These are phyloP conservation scores for Microcebus tavaratra DNA, from an alignment of 2,113 vertebrate species.

Conservation along the genomic window DNA sequence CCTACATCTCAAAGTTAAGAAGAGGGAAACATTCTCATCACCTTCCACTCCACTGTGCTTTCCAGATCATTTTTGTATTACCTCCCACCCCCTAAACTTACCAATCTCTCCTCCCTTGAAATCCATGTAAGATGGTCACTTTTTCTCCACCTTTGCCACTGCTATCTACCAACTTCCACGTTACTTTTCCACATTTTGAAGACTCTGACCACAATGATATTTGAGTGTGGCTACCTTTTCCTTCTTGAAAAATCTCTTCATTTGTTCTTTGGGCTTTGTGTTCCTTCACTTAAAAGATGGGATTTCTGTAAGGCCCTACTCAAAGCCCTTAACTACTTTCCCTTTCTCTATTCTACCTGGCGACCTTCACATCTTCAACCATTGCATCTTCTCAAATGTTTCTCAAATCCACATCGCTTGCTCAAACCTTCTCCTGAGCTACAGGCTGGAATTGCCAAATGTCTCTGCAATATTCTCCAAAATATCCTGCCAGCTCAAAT, in stretches of 20 bases:
- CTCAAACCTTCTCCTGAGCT: background rate
- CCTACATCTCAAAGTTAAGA: background rate
- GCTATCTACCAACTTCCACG: background rate
- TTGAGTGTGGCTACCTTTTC: background rate
- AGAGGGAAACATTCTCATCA: background rate
- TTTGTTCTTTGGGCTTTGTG: background rate
- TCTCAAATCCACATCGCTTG: background rate
- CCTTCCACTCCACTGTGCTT: background rate
- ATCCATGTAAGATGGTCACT: background rate
- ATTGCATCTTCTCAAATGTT: background rate
- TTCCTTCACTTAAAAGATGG: background rate
- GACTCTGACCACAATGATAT: background rate
- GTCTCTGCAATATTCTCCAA: background rate
- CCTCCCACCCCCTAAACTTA: background rate
- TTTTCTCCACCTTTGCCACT: background rate
- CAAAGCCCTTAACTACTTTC: background rate
- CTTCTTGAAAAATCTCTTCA: background rate
- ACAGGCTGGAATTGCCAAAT: background rate
- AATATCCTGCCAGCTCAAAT: background rate
- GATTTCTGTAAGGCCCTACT: background rate
- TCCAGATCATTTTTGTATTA: background rate
- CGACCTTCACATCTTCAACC: background rate
- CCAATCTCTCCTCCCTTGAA: background rate
- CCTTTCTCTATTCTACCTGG: background rate
- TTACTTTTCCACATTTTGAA: background rate